A percentile compares a stretch with the other conserved stretches of the same genome.
Conservation (phyloP, 2,888 invertebrate species). For the Macrophya annulata region DNA sequence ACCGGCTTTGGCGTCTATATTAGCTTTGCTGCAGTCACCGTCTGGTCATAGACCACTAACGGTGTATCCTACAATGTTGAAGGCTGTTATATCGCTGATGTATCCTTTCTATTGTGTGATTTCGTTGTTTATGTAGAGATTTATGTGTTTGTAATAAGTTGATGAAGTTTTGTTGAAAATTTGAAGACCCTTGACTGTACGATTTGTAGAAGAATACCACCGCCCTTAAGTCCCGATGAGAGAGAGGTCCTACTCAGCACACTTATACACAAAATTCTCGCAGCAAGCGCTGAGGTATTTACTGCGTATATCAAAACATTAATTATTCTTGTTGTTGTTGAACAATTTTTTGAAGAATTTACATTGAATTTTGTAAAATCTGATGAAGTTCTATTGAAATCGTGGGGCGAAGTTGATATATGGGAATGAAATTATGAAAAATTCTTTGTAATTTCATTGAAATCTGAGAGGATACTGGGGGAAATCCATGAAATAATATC, state of each 20-base stretch:
- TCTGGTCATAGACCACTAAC: slow-evolving; percentile 73
- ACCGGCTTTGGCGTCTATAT: slow-evolving; percentile 68
- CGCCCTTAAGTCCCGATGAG: slow-evolving; percentile 70
- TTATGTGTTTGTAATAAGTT: background rate
- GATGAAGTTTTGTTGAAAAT: background rate
- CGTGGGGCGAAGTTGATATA: no score
- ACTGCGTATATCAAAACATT: background rate
- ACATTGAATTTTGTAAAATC: background rate
- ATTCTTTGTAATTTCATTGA: background rate
- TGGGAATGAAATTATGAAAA: no score
- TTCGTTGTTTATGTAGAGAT: background rate
- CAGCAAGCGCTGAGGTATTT: slow-evolving; percentile 71
- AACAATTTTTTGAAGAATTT: background rate
- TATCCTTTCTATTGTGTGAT: slow-evolving; percentile 64
- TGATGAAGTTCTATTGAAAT: no score
- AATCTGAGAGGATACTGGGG: background rate
- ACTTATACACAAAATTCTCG: slow-evolving; percentile 73
- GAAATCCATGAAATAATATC: no score
- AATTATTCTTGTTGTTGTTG: background rate
- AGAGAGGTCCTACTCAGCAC: slow-evolving; percentile 71
- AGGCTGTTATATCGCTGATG: slow-evolving; percentile 71
- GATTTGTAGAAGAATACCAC: slow-evolving; percentile 70
- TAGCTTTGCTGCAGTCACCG: slow-evolving; percentile 70
- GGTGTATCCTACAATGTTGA: slow-evolving; percentile 71
- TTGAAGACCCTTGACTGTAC: slow-evolving; percentile 58